Percentiles rank a stretch among this genome's conserved stretches.
Conservation (phyloP, 2,113 vertebrate genomes). For the Gobiocypris rarus region DNA sequence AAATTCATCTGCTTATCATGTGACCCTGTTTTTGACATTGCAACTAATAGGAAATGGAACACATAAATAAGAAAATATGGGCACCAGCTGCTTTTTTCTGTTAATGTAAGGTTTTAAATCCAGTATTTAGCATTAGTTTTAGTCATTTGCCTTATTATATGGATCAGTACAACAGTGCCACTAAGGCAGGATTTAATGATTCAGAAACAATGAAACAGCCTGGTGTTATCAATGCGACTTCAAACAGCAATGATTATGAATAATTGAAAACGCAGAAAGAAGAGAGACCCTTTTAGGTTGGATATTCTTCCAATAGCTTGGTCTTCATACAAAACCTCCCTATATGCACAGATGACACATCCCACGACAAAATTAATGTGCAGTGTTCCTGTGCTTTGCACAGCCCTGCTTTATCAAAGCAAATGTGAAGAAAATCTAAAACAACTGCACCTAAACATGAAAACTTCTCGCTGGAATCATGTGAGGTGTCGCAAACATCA, state of each 20-base stretch:
- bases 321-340: not conserved
- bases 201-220: slow-evolving; percentile 18
- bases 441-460: not conserved
- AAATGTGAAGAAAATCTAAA: not conserved
- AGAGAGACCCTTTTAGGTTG: not conserved
- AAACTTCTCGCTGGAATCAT: not conserved
- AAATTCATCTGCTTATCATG: not conserved
- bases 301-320: slow-evolving; percentile 1
- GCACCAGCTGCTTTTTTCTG: not conserved
- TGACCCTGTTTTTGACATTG: too few relatives aligned
- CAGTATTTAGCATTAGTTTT: not conserved
- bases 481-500: not conserved
- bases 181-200: slow-evolving; percentile 11
- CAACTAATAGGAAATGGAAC: not conserved
- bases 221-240: slow-evolving; percentile 12
- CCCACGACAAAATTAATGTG: not conserved
- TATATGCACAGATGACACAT: not conserved
- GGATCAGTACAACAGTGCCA: not conserved
- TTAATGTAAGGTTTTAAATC: not conserved
- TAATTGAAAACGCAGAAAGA: slow-evolving; percentile 6
- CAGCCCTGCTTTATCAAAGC: not conserved
- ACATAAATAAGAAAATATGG: not conserved
- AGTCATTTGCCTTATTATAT: not conserved
- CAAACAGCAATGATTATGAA: slow-evolving; percentile 12
- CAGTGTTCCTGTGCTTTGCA: not conserved